Base-by-base conservation (phyloP, 2,888 invertebrate species). In the Shargacucullia verbasci region DNA sequence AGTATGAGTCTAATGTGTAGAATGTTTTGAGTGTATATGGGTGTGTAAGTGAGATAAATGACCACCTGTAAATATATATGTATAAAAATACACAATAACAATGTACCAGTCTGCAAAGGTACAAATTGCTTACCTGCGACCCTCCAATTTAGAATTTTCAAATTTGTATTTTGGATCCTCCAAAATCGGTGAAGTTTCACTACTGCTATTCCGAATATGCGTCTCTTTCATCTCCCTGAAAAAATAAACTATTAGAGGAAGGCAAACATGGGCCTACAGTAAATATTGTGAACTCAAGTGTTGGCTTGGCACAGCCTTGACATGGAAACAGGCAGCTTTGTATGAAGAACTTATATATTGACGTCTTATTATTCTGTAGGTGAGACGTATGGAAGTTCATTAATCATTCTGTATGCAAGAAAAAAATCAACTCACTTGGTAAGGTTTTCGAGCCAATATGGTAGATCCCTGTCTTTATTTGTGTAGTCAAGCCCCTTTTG, bases 181-280 rank as follows among this genome's bases (percentile, higher is more conserved):
- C 13, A 78, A 47, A 27, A 72, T 73, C 12, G 85, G 73, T 47
- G 84, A 77, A 4, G 82, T 73, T 41, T 84, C 84, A 54, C 71
- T 82, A 63, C 75, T 83, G 46, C 71, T 81, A 49, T 84, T 86
- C 66, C 74, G 82, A 54, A 93, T 91, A 61, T 89, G 91, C 9
- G 92, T 90, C 71, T 92, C 90, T 84, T 92, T 92, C 83, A 93
- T 88, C 85, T 91, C 89, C 81, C 93, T 94, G 78, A 47, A 86
- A 85, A 57, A 54, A 54, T 13, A 8, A 46, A 62, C 25, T 55
- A 46, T 43, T 38, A 41, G 48, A 45, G 25, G 14, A 34, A 40
- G 38, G 29, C 33, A 11, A 38, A 54, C 37, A 11, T n/a, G 41
- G 15, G 34, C 40, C 41, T 11, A 20, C 20, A 20, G 20, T 4